These are phyloP conservation scores for Idaea dimidiata DNA, from an alignment of 2,888 invertebrate genomes.

Conservation along the genomic window DNA sequence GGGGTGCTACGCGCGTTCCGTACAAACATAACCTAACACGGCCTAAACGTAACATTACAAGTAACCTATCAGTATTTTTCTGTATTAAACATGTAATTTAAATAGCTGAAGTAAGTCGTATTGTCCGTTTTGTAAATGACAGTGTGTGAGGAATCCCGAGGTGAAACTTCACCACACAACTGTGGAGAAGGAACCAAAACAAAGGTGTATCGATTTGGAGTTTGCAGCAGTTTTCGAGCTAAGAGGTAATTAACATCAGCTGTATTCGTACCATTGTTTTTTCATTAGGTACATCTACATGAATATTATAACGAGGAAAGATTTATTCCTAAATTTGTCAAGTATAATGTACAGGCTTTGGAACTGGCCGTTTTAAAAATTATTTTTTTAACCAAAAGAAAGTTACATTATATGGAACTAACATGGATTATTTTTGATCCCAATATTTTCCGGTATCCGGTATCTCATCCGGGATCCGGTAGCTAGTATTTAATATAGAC, in stretches of 20 bases:
- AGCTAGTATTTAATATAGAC: too few relatives aligned
- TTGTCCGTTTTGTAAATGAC: conserved; percentile 12
- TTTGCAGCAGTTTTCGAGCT: conserved; percentile 48
- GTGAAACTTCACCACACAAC: conserved; percentile 22
- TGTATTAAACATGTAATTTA: conserved; percentile 17
- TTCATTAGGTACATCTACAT: too few relatives aligned
- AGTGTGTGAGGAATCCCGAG: conserved; percentile 34
- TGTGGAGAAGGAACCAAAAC: conserved; percentile 56
- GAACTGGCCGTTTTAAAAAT: too few relatives aligned
- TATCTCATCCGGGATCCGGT: too few relatives aligned
- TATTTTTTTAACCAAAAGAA: too few relatives aligned
- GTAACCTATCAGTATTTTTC: conserved; percentile 18
- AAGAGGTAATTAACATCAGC: conserved; percentile 29
- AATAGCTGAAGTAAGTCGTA: conserved; percentile 14
- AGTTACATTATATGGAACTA: too few relatives aligned
- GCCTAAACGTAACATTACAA: conserved; percentile 41
- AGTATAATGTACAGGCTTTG: too few relatives aligned
- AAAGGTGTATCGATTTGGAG: conserved; percentile 69
- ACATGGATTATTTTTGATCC: too few relatives aligned
- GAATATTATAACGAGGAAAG: too few relatives aligned
- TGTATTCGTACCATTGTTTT: not conserved
- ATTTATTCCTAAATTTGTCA: too few relatives aligned
- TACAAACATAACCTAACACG: conserved; percentile 66
- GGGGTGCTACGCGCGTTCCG: conserved; percentile 65
- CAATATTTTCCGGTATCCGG: too few relatives aligned